Base-by-base conservation (phyloP, 1,140 invertebrate species). In the Idris sp. region DNA sequence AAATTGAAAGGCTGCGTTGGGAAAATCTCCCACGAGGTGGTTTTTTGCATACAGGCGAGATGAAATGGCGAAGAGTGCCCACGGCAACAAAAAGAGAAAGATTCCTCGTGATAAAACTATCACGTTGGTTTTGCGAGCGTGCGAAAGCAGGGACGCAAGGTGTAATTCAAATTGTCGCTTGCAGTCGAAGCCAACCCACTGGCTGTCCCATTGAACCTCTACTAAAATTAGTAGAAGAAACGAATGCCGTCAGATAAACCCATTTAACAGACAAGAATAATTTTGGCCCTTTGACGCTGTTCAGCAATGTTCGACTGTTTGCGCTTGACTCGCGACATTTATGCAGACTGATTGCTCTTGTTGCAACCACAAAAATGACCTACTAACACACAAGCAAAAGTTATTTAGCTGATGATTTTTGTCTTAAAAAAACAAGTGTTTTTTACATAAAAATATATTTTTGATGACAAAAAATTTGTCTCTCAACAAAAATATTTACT, bases 181-280 rank as follows among this genome's bases (percentile, higher is more conserved):
- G 58, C 49, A 56, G 59, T 61, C 43, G 59, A 74, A 77, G 51
- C 48, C 73, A 71, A 76, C 76, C 78, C 73, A 73, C 74, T 62
- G 74, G 54, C 74, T 49, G 44, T 64, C 43, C 40, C 59, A 53
- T 53, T 54, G 61, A 69, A 51, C 25, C 13, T 33, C 71, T 41
- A n/a, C n/a, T n/a, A n/a, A 76, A 84, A 83, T 84, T 84, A 81
- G 76, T 79, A 79, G 78, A 83, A 82, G 74, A 11, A 83, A 79
- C 76, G 58, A 83, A 62, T 68, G 54, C 53, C 61, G 72, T 41
- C 73, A 76, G 62, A 62, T 79, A 83, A 84, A 84, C 77, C 26
- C 78, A 82, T 83, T 81, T 76, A 76, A 76, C 82, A 79, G 15
- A n/a, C 6, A 80, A 83, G 81, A 83, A 83, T n/a, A n/a, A n/a